Base-by-base conservation (phyloP, 1,140 invertebrate species). In the Zaprionus gabonicus region DNA sequence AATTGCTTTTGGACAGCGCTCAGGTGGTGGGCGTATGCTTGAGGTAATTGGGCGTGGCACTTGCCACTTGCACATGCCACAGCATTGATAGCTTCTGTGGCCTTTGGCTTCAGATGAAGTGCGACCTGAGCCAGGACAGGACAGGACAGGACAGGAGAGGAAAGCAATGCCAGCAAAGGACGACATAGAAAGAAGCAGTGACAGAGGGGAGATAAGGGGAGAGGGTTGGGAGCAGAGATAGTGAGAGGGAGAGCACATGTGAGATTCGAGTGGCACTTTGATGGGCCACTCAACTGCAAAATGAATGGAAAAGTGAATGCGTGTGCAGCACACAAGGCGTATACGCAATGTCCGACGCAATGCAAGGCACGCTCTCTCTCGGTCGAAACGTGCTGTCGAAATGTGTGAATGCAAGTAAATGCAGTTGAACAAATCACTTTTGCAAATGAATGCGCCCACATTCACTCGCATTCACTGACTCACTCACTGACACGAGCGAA, bases 1-100 rank as follows among this genome's bases (percentile, higher is more conserved):
- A 71, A 88, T 84, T 83, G 81, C 81, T 84, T 87, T 87, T 80
- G 73, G 80, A 64, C 60, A 63, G 71, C 68, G 62, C 36, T 67
- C 76, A 76, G 69, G 65, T 76, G 59, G 62, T 76, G 59, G 62
- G 59, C 59, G 55, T 81, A 36, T 65, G 56, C 60, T 73, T 59
- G 57, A 23, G 72, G 72, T 82, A 80, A 82, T 82, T 86, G 82
- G 84, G 84, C 80, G 72, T 80, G 83, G 82, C 74, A 55, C 36
- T 51, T 57, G 53, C 70, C 69, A 44, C 68, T 71, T 71, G 68
- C 68, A 46, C 68, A 64, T 71, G 59, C 68, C 38, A 56, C 38
- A 57, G 17, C 80, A 87, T 87, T 82, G 82, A 77, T 80, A 69
- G 80, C 80, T 65, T 64, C 74, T 73, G 66, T 71, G 63, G 82